Evolutionary conservation across 2,888 invertebrate species (phyloP).

Genomic region (Pelosia muscerda): DNA sequence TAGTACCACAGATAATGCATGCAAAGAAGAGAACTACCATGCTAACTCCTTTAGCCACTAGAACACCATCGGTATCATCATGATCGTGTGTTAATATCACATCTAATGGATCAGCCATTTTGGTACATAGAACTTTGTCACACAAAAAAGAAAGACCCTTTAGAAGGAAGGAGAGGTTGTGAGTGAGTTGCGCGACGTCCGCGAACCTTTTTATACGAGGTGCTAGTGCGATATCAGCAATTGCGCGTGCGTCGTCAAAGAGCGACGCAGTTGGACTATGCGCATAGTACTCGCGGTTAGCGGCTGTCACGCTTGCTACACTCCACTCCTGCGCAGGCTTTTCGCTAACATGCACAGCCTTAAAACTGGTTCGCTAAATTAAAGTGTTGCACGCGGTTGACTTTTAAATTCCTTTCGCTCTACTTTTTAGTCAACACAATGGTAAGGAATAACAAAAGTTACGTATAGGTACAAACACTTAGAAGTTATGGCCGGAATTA

Average conservation of each 20-base stretch:
- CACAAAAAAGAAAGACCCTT: constrained; percentile 27
- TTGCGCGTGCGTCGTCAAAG: constrained; percentile 77
- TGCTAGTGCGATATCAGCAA: constrained; percentile 63
- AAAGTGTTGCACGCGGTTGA: constrained; percentile 27
- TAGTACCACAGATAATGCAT: constrained; percentile 91
- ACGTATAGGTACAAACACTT: too few relatives aligned
- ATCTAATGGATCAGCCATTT: constrained; percentile 57
- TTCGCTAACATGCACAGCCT: constrained; percentile 63
- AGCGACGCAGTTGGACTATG: constrained; percentile 76
- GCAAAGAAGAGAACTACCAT: constrained; percentile 92
- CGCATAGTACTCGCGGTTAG: constrained; percentile 14
- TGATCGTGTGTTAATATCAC: constrained; percentile 53
- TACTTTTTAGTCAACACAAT: not conserved
- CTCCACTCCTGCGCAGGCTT: constrained; percentile 74
- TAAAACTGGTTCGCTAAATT: constrained; percentile 55
- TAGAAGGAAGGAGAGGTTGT: constrained; percentile 35
- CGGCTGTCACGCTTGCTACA: constrained; percentile 44
- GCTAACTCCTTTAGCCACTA: constrained; percentile 92
- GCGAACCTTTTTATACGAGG: constrained; percentile 73
- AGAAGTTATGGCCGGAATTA: too few relatives aligned
- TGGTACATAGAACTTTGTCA: constrained; percentile 33
- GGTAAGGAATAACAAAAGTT: not conserved
- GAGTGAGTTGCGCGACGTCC: constrained; percentile 61
- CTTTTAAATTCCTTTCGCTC: not conserved
- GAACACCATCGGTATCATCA: constrained; percentile 77